These are phyloP conservation scores for Burhinus bistriatus DNA, from an alignment of 2,113 vertebrate genomes.

Conservation along the genomic window DNA sequence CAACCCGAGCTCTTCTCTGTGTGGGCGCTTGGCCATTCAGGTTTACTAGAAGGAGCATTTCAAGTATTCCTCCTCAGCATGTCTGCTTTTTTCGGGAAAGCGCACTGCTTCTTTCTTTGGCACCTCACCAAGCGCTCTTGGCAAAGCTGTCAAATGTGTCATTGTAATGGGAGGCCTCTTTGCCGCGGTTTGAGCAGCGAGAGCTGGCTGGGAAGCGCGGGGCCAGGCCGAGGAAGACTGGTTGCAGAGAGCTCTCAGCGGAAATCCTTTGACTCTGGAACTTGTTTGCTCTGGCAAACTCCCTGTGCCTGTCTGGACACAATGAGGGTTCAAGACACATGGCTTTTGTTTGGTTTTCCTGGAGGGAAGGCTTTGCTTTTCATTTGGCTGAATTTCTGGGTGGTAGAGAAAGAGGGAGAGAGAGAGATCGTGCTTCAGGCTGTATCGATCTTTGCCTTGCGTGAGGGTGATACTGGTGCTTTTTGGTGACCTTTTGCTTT, in stretches of 20 bases:
- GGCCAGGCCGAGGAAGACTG: slow-evolving; percentile 36
- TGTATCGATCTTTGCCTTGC: background rate
- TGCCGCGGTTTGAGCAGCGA: slow-evolving; percentile 28
- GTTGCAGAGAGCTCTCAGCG: slow-evolving; percentile 59
- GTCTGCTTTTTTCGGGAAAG: slow-evolving; percentile 42
- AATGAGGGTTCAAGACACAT: slow-evolving; percentile 49
- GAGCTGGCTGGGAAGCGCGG: slow-evolving; percentile 39
- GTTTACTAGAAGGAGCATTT: slow-evolving; percentile 54
- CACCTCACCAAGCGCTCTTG: slow-evolving; percentile 56
- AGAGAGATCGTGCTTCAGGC: background rate
- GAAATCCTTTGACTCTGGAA: slow-evolving; percentile 67
- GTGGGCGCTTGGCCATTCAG: background rate
- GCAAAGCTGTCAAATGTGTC: slow-evolving; percentile 60
- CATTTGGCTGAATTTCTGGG: slow-evolving; percentile 50
- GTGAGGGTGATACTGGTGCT: background rate
- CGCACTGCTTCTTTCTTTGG: slow-evolving; percentile 1
- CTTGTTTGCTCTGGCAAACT: slow-evolving; percentile 66
- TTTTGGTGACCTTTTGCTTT: background rate
- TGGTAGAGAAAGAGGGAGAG: slow-evolving; percentile 2
- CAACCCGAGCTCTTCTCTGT: background rate
- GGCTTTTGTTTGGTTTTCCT: slow-evolving; percentile 64
- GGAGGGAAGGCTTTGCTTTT: slow-evolving; percentile 53
- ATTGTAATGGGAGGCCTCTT: slow-evolving; percentile 58
- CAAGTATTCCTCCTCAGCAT: slow-evolving; percentile 7
- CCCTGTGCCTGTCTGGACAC: slow-evolving; percentile 56